These are phyloP conservation scores for Sitophilus oryzae DNA, from an alignment of 1,140 invertebrate species.

Conservation along the genomic window DNA sequence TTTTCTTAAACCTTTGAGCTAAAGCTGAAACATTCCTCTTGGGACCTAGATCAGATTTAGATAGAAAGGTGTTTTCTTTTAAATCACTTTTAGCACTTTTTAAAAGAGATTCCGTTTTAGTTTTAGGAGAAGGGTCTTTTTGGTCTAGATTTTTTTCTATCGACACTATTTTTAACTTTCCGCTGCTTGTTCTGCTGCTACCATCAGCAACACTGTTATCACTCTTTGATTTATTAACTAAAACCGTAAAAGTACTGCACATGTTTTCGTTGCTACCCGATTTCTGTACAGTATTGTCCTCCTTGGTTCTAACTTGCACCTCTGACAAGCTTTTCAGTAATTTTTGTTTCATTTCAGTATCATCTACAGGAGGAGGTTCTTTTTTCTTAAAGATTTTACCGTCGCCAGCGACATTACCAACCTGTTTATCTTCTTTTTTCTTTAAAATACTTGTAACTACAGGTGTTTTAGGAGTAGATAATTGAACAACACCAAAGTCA, in stretches of 20 bases:
- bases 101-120: slow-evolving; percentile 1
- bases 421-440: slow-evolving; percentile 11
- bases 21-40: background rate
- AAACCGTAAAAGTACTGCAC: slow-evolving; percentile 15
- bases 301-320: slow-evolving; percentile 3
- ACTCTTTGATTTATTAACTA: slow-evolving; percentile 7
- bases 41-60: slow-evolving; percentile 5
- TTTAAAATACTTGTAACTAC: slow-evolving; percentile 31
- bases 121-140: background rate
- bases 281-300: slow-evolving; percentile 1
- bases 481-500: slow-evolving; percentile 21
- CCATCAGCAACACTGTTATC: background rate
- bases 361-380: slow-evolving; percentile 8
- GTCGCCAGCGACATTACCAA: slow-evolving; percentile 7
- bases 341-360: slow-evolving; percentile 7
- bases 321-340: slow-evolving; percentile 7
- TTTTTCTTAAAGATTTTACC: slow-evolving; percentile 3
- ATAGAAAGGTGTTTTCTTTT: slow-evolving; percentile 18
- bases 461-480: slow-evolving; percentile 25
- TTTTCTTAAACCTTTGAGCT: background rate
- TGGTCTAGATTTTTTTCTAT: slow-evolving; percentile 9
- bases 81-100: slow-evolving; percentile 6
- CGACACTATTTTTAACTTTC: slow-evolving; percentile 16
- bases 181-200: background rate
- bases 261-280: slow-evolving; percentile 7